Base-by-base conservation (phyloP, 53 echinoderm and acorn worm genomes). In the Actinopyga echinites region DNA sequence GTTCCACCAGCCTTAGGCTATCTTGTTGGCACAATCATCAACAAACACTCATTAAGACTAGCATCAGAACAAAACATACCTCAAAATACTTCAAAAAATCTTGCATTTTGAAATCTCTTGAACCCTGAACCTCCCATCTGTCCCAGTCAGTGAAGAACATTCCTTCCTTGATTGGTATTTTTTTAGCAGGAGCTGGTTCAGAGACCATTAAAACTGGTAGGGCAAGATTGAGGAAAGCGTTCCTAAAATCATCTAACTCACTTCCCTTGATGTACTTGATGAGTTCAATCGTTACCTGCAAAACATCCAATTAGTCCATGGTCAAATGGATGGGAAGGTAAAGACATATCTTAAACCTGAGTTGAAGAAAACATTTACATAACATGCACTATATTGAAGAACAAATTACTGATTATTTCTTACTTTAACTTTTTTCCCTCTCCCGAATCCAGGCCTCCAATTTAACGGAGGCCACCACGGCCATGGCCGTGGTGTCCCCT, bases 141-240 rank as follows among this genome's bases (percentile, higher is more conserved):
- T 97, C 97, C 97, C 97, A 97, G 33, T 90, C 85, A 20, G 94
- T 92, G 64, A 90, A 97, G 29, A 65, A 31, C 82, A 94, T 30
- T 17, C 87, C 97, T 1, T 87, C 87, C 44, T 89, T 94, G 38
- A 97, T 90, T 26, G 31, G 42, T n/a, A 90, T 97, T 33, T 69
- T 75, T 4, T 26, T 75, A 12, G 92, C 82, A n/a, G 77, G 81
- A 28, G 92, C 97, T 4, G 97, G 97, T 80, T 97, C 97, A 1
- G 94, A 94, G 74, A 94, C 90, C 87, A 92, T 86, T 30, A 94
- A 63, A 17, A 87, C 35, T 2, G 97, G 87, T 17, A 92, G 71
- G 23, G 91, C 94, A 8, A 94, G 86, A 30, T 97, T 94, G 15
- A 94, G 82, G 88, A 94, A 97, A 21, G 94, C 94, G 73, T 97